Evolutionary conservation across 2,888 invertebrate genomes (phyloP).

Genomic region (Suillia variegata): DNA sequence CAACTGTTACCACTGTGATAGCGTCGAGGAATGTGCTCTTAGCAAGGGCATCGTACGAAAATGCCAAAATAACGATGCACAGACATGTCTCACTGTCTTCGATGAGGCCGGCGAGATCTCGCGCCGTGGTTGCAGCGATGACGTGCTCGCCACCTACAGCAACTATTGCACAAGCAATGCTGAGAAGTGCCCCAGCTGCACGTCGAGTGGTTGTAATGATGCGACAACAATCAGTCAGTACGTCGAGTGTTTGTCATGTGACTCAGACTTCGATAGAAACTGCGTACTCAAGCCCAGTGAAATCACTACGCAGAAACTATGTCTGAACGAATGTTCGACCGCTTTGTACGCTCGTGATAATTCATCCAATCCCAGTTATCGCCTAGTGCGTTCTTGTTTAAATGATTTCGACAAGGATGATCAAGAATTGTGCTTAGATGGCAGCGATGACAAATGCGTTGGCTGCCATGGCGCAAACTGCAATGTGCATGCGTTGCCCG

Average conservation of each 20-base stretch:
- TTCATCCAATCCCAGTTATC: constrained; percentile 13
- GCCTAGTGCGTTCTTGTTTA: constrained; percentile 32
- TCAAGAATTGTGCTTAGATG: constrained; percentile 17
- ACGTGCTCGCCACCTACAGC: constrained; percentile 1
- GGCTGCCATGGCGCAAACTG: constrained; percentile 27
- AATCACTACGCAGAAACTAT: constrained; percentile 20
- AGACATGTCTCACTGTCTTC: constrained; percentile 44
- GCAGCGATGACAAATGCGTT: constrained; percentile 21
- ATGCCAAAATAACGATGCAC: constrained; percentile 38
- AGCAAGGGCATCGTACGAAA: constrained; percentile 25
- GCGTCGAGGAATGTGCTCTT: constrained; percentile 25
- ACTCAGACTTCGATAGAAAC: constrained; percentile 23
- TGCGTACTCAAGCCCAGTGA: constrained; percentile 25
- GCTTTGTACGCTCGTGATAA: constrained; percentile 24
- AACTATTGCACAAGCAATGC: constrained; percentile 25
- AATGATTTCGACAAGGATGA: constrained; percentile 31
- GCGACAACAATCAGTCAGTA: constrained; percentile 24
- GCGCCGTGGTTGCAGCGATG: constrained; percentile 47
- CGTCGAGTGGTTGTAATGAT: constrained; percentile 33
- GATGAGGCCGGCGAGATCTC: constrained; percentile 32
- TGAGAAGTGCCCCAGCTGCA: constrained; percentile 28
- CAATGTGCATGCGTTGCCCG: constrained; percentile 23
- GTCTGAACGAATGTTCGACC: constrained; percentile 30
- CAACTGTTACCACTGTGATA: constrained; percentile 35
- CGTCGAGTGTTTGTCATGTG: constrained; percentile 29